These are phyloP conservation scores for Drosophila kohkoa DNA, from an alignment of 1,140 invertebrate species.

Conservation along the genomic window DNA sequence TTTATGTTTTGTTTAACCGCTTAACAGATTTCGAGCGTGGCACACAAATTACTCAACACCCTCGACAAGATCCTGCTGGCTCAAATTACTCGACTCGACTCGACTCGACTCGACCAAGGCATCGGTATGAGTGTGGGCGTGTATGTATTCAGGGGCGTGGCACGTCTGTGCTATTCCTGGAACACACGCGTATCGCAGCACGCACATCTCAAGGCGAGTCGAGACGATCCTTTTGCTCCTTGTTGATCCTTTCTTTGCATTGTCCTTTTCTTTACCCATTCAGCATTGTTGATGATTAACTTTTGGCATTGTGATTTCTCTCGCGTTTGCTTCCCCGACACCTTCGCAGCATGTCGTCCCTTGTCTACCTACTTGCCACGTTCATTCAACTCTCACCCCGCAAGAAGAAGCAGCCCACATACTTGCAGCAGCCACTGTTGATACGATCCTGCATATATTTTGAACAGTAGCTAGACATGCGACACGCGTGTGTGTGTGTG, in stretches of 20 bases:
- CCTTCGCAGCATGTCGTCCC: conserved; percentile 34
- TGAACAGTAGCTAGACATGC: conserved; percentile 18
- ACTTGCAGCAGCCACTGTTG: background rate
- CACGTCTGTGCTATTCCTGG: conserved; percentile 57
- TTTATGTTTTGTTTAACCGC: conserved; percentile 76
- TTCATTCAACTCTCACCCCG: conserved; percentile 22
- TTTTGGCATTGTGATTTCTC: conserved; percentile 43
- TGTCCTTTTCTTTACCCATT: conserved; percentile 23
- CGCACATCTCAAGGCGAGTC: conserved; percentile 68
- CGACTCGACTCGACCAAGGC: conserved; percentile 12
- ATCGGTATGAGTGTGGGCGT: conserved; percentile 43
- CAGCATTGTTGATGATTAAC: conserved; percentile 42
- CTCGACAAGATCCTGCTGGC: conserved; percentile 55
- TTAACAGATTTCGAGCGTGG: conserved; percentile 73
- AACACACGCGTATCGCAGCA: conserved; percentile 80
- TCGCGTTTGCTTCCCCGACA: conserved; percentile 19
- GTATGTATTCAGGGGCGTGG: conserved; percentile 9
- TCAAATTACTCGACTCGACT: conserved; percentile 51
- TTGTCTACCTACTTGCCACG: conserved; percentile 5
- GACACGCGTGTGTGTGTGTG: conserved; percentile 56
- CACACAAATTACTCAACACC: conserved; percentile 81
- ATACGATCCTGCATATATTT: conserved; percentile 69
- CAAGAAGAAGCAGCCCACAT: conserved; percentile 56
- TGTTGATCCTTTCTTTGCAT: conserved; percentile 23
- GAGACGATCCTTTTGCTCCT: conserved; percentile 34